A percentile compares a stretch with the other conserved stretches of the same genome.
Conservation (phyloP, 2,113 vertebrate species). For the Phoxinus phoxinus region DNA sequence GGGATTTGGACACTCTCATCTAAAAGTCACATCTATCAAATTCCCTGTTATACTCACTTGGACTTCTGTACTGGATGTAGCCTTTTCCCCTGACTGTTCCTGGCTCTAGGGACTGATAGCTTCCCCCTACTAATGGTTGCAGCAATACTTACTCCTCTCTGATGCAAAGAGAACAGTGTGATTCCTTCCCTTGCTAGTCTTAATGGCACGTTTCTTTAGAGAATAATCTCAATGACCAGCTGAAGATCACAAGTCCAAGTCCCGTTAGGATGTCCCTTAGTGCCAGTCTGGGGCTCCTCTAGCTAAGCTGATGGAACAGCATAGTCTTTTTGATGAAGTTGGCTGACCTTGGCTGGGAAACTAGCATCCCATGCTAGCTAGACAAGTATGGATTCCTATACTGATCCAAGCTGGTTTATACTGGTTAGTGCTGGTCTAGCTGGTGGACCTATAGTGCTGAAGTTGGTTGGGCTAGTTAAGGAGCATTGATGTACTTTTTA, state of each 20-base stretch:
- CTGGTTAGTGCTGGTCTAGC: neutral
- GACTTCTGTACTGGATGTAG: neutral
- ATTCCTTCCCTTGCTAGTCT: neutral
- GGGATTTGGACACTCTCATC: neutral
- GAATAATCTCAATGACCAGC: neutral
- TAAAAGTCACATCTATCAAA: slow-evolving; percentile 15
- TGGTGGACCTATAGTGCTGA: neutral
- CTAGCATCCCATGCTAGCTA: neutral
- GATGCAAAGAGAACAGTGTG: neutral
- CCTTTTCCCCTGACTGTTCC: neutral
- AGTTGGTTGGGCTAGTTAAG: neutral
- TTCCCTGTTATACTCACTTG: neutral
- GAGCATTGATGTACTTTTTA: neutral
- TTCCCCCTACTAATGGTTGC: neutral
- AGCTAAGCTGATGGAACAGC: neutral
- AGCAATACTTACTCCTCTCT: neutral
- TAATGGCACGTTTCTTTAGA: neutral
- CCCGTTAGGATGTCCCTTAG: neutral
- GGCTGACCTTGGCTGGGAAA: neutral
- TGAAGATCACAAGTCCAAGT: neutral
- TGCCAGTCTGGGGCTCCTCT: neutral
- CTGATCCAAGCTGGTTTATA: neutral
- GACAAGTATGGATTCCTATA: neutral
- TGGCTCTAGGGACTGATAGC: slow-evolving; percentile 1
- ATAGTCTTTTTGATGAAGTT: neutral